A percentile compares a stretch with the other conserved stretches of the same genome.
Evolutionary conservation across 2,113 vertebrate genomes (phyloP).

Genomic region (Podiceps cristatus): DNA sequence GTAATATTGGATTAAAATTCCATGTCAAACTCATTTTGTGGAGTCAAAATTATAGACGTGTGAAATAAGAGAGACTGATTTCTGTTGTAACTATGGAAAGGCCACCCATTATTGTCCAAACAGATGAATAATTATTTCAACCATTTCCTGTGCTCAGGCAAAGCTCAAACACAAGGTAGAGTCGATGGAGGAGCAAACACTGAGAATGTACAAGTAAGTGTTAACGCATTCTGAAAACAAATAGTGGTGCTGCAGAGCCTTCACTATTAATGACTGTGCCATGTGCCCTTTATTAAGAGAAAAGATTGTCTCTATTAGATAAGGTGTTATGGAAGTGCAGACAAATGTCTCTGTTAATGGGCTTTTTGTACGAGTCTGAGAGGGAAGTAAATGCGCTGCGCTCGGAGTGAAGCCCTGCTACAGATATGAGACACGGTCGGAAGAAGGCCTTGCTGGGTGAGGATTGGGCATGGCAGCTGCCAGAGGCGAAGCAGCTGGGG

Average conservation of each 20-base stretch:
- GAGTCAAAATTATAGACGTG: neutral
- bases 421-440: fast-evolving
- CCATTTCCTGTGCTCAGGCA: constrained; percentile 13
- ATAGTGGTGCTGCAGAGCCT: constrained; percentile 7
- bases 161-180: neutral
- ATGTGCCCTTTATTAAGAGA: constrained; percentile 33
- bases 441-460: neutral
- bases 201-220: constrained; percentile 7
- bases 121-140: constrained; percentile 26
- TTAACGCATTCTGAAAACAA: constrained; percentile 58
- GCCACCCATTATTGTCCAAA: neutral
- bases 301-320: constrained; percentile 46
- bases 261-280: constrained; percentile 29
- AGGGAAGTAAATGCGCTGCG: neutral
- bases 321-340: constrained; percentile 33
- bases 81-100: neutral
- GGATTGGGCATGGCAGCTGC: fast-evolving
- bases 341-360: constrained; percentile 43
- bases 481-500: fast-evolving
- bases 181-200: constrained; percentile 28
- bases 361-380: neutral
- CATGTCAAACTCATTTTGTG: neutral
- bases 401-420: neutral
- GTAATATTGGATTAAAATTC: neutral
- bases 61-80: neutral